Evolutionary conservation across 2,888 invertebrate genomes (phyloP), one percentile per base, ranked within the genome.

Genomic region (Eutolmus rufibarbis): DNA sequence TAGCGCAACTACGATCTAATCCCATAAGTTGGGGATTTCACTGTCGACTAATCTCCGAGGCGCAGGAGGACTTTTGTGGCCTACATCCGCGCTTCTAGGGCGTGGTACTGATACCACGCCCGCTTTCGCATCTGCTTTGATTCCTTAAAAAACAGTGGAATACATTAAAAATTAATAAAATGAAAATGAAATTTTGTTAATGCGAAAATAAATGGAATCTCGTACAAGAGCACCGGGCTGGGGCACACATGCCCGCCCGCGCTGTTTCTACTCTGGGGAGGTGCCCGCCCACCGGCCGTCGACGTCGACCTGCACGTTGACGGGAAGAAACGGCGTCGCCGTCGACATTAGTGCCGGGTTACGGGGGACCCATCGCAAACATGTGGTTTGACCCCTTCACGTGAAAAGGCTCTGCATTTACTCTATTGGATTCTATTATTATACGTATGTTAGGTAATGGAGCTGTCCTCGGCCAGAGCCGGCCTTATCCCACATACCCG

Each of bases 91-190:
- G 76, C 14, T 9, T 40, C 76, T 37, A 76, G 40, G 76, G 76
- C 76, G 76, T 76, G 76, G 76, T 76, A 76, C 76, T 12, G 40
- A 14, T 9, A 23, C 9, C 19, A 23, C 23, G 66, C 66, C 28
- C 66, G 28, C n/a, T 2, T 46, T 28, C 79, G 79, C 85, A 88
- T 87, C 87, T 87, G 87, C 87, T 89, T 89, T 89, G 89, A 89
- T 89, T 87, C 85, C 74, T 31, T 46, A 46, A 74, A 85, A 85
- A 85, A 85, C 74, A 85, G 46, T 87, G 88, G 87, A 89, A 87
- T 88, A 89, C 88, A 89, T 89, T 88, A 89, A 89, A 89, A 89
- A 89, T 89, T 89, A 89, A 89, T 89, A 89, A 87, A 88, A 89
- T 89, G 89, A 88, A 89, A 89, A 89, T 89, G 88, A 88, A 88